Evolutionary conservation across 2,113 vertebrate species (phyloP).

Genomic region (Paramisgurnus dabryanus): DNA sequence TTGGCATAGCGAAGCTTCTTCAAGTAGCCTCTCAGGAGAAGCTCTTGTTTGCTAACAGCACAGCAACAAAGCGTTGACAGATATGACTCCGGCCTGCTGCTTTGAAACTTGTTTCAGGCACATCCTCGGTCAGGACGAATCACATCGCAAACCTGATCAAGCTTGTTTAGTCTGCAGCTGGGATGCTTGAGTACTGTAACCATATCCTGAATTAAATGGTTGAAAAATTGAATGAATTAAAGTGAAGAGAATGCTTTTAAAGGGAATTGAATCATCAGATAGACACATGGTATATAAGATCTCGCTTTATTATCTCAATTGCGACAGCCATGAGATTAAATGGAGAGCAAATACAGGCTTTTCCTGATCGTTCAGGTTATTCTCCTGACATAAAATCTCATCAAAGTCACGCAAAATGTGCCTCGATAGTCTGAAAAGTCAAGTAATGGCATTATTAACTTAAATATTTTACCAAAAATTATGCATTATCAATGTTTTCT

Average conservation of each 20-base stretch:
- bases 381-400: no score
- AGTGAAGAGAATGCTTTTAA: not conserved
- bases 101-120: constrained; percentile 15
- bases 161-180: constrained; percentile 15
- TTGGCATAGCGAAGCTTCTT: constrained; percentile 33
- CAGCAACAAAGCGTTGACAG: constrained; percentile 37
- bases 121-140: not conserved
- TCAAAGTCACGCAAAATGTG: no score
- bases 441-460: no score
- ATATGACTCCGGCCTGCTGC: constrained; percentile 35
- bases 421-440: no score
- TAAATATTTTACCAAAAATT: no score
- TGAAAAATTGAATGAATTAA: not conserved
- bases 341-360: no score
- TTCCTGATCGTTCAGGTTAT: no score
- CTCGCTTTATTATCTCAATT: no score
- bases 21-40: constrained; percentile 43
- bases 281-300: not conserved
- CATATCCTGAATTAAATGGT: not conserved
- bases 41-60: constrained; percentile 43
- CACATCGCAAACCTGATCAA: constrained; percentile 15
- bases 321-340: no score
- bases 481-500: no score
- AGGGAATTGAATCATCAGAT: not conserved
- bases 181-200: not conserved